Percentiles rank a stretch among this genome's conserved stretches.
Evolutionary conservation across 1,140 invertebrate species (phyloP).

Genomic region (Bombus impatiens): DNA sequence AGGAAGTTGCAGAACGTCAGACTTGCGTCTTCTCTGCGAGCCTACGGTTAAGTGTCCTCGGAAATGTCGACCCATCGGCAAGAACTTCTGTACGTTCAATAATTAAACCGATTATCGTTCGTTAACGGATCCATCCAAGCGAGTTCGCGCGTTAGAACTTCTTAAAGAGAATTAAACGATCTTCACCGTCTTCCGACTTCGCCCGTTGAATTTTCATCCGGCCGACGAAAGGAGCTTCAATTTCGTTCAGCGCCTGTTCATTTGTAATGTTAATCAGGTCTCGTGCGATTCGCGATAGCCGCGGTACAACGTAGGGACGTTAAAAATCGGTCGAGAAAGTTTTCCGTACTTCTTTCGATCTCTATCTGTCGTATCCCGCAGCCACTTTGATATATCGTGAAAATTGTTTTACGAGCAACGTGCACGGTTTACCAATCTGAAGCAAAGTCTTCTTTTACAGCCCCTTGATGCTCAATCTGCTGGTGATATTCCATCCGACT

Average conservation of each 20-base stretch:
- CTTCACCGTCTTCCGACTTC: not conserved
- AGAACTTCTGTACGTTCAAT: constrained; percentile 24
- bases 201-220: constrained; percentile 28
- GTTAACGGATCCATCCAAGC: not conserved
- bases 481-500: not conserved
- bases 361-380: not conserved
- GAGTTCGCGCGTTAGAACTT: constrained; percentile 15
- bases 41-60: not conserved
- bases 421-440: not conserved
- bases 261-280: constrained; percentile 19
- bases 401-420: not conserved
- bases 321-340: not conserved
- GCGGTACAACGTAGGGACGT: not conserved
- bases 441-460: constrained; percentile 21
- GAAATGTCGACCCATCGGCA: not conserved
- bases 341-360: not conserved
- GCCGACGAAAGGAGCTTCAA: not conserved
- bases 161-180: not conserved
- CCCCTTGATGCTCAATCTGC: constrained; percentile 36
- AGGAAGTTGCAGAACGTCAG: no score
- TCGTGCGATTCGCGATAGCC: not conserved
- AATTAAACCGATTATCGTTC: constrained; percentile 30
- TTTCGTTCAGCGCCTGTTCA: not conserved
- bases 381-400: not conserved
- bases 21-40: not conserved